These are phyloP conservation scores for Chionodraco myersi DNA, from an alignment of 2,113 vertebrate species.

Conservation along the genomic window DNA sequence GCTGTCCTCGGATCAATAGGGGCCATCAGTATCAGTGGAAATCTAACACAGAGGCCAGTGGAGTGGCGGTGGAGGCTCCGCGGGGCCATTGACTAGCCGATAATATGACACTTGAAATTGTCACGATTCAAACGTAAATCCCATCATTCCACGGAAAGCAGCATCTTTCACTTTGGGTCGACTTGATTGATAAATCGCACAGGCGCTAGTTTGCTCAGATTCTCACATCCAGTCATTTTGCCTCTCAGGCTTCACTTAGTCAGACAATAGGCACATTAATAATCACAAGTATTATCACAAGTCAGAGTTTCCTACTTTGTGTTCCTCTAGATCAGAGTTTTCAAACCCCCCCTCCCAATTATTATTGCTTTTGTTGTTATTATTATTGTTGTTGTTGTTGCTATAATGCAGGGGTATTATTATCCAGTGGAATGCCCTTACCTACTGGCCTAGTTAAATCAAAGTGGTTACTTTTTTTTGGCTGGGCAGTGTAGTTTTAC, in stretches of 20 bases:
- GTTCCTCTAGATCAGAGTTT: slow-evolving; percentile 48
- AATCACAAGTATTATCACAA: slow-evolving; percentile 36
- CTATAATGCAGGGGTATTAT: too few species aligned
- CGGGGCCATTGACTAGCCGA: slow-evolving; percentile 23
- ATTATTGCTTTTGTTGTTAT: too few species aligned
- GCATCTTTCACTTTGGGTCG: slow-evolving; percentile 25
- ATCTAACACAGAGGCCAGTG: slow-evolving; percentile 52
- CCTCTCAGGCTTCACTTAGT: slow-evolving; percentile 29
- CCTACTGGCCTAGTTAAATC: too few species aligned
- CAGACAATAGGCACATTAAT: slow-evolving; percentile 37
- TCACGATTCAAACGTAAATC: slow-evolving; percentile 43
- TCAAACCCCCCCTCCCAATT: too few species aligned
- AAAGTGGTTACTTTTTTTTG: too few species aligned
- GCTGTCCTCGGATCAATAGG: slow-evolving; percentile 75
- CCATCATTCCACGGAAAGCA: not conserved
- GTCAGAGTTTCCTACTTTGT: slow-evolving; percentile 52
- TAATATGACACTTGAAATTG: slow-evolving; percentile 58
- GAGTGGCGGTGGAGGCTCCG: slow-evolving; percentile 27
- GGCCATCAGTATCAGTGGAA: slow-evolving; percentile 76
- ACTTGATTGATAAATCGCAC: slow-evolving; percentile 11
- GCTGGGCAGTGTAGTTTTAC: too few species aligned
- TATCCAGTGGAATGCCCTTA: too few species aligned
- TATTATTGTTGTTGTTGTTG: too few species aligned
- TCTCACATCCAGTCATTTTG: slow-evolving; percentile 16
- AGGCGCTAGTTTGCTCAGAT: not conserved